These are phyloP conservation scores for Neopipo cinnamomea DNA, from an alignment of 2,113 vertebrate genomes.

Conservation along the genomic window DNA sequence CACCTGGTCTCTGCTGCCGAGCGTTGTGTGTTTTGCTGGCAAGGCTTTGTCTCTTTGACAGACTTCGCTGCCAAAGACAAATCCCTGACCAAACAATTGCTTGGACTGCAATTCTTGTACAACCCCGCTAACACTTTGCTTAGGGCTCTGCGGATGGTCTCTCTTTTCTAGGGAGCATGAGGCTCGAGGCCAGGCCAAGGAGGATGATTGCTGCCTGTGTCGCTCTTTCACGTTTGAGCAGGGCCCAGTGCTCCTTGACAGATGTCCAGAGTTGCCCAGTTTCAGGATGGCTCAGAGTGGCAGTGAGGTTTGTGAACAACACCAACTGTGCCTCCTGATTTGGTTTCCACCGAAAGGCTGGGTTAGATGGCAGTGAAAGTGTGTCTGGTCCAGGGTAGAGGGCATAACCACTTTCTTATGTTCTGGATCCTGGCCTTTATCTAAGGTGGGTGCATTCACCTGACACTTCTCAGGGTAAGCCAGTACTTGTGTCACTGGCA, in stretches of 20 bases:
- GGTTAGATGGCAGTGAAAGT: neutral
- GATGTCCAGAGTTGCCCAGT: rapidly evolving
- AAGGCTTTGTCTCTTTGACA: neutral
- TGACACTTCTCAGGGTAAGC: neutral
- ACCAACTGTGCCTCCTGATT: neutral
- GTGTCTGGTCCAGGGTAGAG: neutral
- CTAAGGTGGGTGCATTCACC: neutral
- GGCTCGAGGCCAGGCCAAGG: neutral
- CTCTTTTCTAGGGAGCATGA: rapidly evolving
- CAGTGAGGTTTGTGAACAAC: neutral
- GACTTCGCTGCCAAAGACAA: neutral
- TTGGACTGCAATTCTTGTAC: neutral
- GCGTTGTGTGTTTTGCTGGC: rapidly evolving
- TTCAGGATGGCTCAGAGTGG: neutral
- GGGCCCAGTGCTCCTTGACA: neutral
- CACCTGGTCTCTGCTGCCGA: neutral
- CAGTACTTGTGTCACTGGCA: neutral
- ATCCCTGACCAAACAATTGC: neutral
- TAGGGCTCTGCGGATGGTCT: neutral
- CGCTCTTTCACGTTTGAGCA: neutral
- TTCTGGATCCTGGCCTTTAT: neutral
- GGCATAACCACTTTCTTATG: neutral
- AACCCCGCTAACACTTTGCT: neutral
- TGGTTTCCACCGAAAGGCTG: neutral
- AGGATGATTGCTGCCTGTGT: neutral